phyloP scores from a whole-genome alignment of 2,113 vertebrate species.

The Empidonax traillii region DNA sequence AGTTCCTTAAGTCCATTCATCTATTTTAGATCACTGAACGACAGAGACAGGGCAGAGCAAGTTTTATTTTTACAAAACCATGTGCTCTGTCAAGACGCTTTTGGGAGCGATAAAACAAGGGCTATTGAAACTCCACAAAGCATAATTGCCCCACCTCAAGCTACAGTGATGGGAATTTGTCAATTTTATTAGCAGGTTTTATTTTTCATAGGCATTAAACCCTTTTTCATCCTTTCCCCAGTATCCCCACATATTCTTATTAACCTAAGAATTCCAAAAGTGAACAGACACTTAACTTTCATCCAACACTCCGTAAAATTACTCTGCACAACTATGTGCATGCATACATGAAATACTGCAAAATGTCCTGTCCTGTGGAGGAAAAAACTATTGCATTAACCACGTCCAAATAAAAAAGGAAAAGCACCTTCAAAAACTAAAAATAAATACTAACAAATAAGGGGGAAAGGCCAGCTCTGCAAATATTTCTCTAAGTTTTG shows the following conservation, averaged over 20 bases:
- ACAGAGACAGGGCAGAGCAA: not conserved
- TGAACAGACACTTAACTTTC: not conserved
- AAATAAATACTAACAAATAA: not conserved
- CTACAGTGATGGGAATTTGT: not conserved
- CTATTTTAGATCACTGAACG: not conserved
- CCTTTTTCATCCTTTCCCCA: not conserved
- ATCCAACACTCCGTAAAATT: not conserved
- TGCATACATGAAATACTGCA: not conserved
- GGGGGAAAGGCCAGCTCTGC: not conserved
- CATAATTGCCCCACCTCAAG: not conserved
- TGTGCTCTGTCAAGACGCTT: not conserved
- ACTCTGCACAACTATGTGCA: not conserved
- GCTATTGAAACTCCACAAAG: not conserved
- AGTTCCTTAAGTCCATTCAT: not conserved
- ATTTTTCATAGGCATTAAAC: not conserved
- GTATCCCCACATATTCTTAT: not conserved
- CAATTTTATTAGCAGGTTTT: not conserved
- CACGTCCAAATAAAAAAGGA: not conserved
- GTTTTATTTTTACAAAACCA: not conserved
- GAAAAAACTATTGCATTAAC: fast-evolving
- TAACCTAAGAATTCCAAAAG: not conserved
- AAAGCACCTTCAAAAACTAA: too few relatives aligned
- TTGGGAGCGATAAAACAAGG: not conserved
- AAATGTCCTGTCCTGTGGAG: not conserved
- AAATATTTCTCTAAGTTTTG: not conserved